Base-by-base conservation (phyloP, 2,888 invertebrate genomes). In the Hypomecis punctinalis region DNA sequence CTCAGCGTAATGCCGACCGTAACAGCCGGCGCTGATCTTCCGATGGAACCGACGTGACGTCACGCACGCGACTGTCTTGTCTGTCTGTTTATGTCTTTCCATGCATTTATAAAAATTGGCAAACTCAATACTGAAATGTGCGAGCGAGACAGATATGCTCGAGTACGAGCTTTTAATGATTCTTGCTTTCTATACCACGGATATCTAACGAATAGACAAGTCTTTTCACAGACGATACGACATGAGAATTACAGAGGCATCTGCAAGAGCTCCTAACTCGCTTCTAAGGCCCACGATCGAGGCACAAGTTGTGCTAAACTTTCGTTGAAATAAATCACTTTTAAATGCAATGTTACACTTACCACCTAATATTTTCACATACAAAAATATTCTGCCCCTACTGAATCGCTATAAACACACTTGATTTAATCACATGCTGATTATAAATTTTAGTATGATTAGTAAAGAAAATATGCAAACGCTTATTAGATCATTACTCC, bases 301-400 rank as follows among this genome's bases (percentile, higher is more conserved):
- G 66, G 73, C 66, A 69, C 11, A 59, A 62, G 54, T 73, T 73
- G 72, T 72, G 75, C 75, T 76, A 54, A 73, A 73, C 74, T 61
- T 60, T 68, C 61, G 43, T 63, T 43, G 39, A 62, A 65, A 67
- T 45, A 67, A 69, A 52, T 51, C 64, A 60, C 62, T 63, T 61
- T 56, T 84, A 89, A 90, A 90, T 89, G 89, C 86, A 79, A 81
- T 81, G 79, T 83, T 83, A 81, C 77, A 65, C 86, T 85, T 89
- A 89, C 60, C 68, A 76, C 72, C 86, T 89, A 88, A 78, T 77
- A 80, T 82, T 82, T 82, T 81, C 83, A 89, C 84, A 89, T 92
- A 92, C 84, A 92, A 92, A 91, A 91, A 91, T 91, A 91, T 87
- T 86, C 88, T 82, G 85, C 83, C 85, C 85, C 87, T 89, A 84